Conservation (phyloP, 2,113 vertebrate genomes). For the Hippopotamus amphibius region DNA sequence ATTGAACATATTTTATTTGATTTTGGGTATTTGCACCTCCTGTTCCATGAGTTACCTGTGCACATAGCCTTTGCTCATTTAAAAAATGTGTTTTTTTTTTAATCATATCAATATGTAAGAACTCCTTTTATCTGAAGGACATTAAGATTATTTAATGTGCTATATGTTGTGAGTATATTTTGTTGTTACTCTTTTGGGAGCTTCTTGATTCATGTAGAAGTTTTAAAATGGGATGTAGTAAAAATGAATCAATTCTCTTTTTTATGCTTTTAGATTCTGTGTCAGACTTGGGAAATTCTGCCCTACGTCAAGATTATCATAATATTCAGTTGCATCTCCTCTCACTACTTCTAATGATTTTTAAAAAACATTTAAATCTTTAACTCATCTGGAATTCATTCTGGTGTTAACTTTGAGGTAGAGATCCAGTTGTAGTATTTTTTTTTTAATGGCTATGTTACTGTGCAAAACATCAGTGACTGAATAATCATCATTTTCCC, state of each 20-base stretch:
- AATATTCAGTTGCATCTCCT: not conserved
- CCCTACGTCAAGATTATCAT: not conserved
- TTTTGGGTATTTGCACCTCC: not conserved
- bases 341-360: not conserved
- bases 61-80: not conserved
- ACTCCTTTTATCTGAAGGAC: not conserved
- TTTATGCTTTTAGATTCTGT: not conserved
- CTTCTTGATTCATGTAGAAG: not conserved
- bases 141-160: not conserved
- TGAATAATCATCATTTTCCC: not conserved
- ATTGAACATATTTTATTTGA: conserved; percentile 28
- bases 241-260: not conserved
- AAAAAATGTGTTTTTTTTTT: not conserved
- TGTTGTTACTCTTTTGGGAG: not conserved
- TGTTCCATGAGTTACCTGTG: not conserved
- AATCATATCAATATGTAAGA: not conserved
- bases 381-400: conserved; percentile 15
- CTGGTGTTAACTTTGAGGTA: not conserved
- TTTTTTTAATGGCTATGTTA: not conserved
- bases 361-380: not conserved
- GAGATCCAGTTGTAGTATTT: not conserved
- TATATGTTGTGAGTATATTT: not conserved
- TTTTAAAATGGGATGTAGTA: not conserved
- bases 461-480: not conserved
- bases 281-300: not conserved